Evolutionary conservation across 2,888 invertebrate species (phyloP), one percentile per base, ranked within the genome.

Genomic region (Chrysodeixis includens): DNA sequence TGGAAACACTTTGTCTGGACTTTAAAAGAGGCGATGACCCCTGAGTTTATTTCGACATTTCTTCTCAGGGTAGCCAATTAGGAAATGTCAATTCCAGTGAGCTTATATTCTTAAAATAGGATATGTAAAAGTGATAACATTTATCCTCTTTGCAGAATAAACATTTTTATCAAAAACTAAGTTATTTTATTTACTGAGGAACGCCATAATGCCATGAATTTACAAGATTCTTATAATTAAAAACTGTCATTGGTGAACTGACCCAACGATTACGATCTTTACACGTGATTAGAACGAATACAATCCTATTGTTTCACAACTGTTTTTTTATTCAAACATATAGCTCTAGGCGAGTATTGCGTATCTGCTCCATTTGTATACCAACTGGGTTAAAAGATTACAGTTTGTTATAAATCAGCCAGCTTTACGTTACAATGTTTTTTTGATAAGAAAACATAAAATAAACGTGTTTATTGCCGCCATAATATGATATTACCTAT

Each of bases 361-460:
- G 16, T 66, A 61, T 55, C 56, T 51, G 35, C 40, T 49, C 10
- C 18, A 49, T 46, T 30, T 12, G 12, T 18, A 16, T 66, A 66
- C 56, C 56, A 26, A 46, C 40, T 46, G 12, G 18, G 49, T 30
- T 22, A 44, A 30, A 46, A 56, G 18, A 70, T 63, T 69, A 63
- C 10, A 40, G 40, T 26, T 26, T 14, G 46, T n/a, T 4, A 30
- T 35, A 12, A 30, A 26, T 51, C 54, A 55, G 61, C 56, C 18
- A 26, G 7, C 20, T n/a, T n/a, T 14, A 8, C 51, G 46, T 62
- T 67, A 30, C 67, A 53, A 56, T 44, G 51, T 56, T 30, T 51
- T 30, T 30, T 56, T 10, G 69, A 73, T 73, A 69, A 64, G 52
- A 52, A 51, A 35, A 32, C 9, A 18, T 10, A 18, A 6, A 44